These are phyloP conservation scores for Plectropomus leopardus DNA, from an alignment of 2,113 vertebrate species.

Conservation along the genomic window DNA sequence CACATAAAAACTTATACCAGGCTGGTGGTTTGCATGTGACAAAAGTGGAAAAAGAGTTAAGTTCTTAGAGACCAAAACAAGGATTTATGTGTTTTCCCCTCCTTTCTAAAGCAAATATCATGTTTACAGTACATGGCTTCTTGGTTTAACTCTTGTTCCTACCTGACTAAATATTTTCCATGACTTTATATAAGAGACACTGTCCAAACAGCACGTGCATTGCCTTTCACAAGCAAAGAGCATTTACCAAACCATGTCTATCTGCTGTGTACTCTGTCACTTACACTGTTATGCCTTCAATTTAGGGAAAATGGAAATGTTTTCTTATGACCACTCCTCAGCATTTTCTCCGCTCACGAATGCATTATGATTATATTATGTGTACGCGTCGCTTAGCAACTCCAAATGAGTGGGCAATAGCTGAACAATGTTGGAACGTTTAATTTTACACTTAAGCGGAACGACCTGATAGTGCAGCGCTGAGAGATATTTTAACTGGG, in stretches of 20 bases:
- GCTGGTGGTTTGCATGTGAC: background rate
- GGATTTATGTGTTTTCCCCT: background rate
- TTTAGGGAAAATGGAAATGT: slow-evolving; percentile 70
- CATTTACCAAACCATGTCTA: slow-evolving; percentile 29
- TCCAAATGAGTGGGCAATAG: slow-evolving; percentile 60
- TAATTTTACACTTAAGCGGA: slow-evolving; percentile 62
- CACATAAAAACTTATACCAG: background rate
- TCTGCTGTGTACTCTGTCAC: slow-evolving; percentile 27
- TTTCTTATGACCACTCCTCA: slow-evolving; percentile 67
- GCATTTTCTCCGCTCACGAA: slow-evolving; percentile 57
- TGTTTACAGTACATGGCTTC: slow-evolving; percentile 13
- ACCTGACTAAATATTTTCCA: slow-evolving; percentile 57
- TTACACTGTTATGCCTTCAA: slow-evolving; percentile 51
- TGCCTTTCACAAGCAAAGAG: slow-evolving; percentile 22
- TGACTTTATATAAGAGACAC: slow-evolving; percentile 12
- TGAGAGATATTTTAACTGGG: slow-evolving; percentile 75
- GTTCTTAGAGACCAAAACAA: background rate
- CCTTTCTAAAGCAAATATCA: background rate
- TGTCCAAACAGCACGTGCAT: slow-evolving; percentile 55
- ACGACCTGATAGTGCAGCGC: slow-evolving; percentile 56
- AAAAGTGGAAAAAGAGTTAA: background rate
- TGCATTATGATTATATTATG: slow-evolving; percentile 69
- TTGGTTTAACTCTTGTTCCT: slow-evolving; percentile 16
- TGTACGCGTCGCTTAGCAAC: slow-evolving; percentile 74
- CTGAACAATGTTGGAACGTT: slow-evolving; percentile 68